These are phyloP conservation scores for Cephus sareptanus DNA, from an alignment of 2,888 invertebrate species.

Conservation along the genomic window DNA sequence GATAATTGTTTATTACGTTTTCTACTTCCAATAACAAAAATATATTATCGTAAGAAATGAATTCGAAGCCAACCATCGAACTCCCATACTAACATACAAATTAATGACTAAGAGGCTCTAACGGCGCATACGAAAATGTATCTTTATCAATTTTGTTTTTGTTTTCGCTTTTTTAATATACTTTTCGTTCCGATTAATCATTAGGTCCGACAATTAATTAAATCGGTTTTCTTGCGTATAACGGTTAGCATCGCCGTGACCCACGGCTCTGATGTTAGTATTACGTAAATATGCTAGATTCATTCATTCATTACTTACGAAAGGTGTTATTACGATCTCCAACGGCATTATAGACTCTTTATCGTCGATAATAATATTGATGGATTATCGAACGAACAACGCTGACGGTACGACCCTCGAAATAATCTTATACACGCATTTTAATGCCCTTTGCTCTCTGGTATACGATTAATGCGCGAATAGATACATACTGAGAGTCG, in stretches of 20 bases:
- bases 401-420: not conserved
- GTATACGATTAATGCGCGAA: not conserved
- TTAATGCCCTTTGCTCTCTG: not conserved
- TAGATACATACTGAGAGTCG: not conserved
- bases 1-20: conserved; percentile 40
- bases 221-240: not conserved
- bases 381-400: not conserved
- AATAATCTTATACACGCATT: not conserved
- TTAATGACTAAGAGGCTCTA: conserved; percentile 7
- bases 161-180: not conserved
- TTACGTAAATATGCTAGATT: not conserved
- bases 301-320: not conserved
- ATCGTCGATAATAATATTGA: conserved; percentile 4
- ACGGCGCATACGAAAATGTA: not conserved
- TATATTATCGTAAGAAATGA: conserved; percentile 54
- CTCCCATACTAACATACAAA: conserved; percentile 5
- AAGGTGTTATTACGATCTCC: not conserved
- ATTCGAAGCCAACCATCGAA: conserved; percentile 46
- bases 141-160: not conserved
- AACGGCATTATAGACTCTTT: conserved; percentile 13
- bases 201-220: not conserved
- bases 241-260: not conserved
- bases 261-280: not conserved
- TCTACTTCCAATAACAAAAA: conserved; percentile 57
- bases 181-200: not conserved